Conservation (phyloP, 2,797 vertebrate species). For the Lacerta viridis region DNA sequence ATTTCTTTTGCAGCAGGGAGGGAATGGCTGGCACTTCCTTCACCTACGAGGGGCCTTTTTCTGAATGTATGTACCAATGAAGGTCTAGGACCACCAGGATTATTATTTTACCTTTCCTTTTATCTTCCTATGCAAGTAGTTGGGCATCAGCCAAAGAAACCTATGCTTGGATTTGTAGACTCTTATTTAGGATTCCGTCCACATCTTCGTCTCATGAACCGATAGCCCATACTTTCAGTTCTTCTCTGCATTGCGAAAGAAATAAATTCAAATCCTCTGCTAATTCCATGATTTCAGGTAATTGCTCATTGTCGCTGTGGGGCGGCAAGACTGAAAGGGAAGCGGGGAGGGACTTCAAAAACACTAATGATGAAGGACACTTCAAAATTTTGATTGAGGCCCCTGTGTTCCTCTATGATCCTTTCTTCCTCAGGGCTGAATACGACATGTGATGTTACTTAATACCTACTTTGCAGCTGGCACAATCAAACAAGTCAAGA, state of each 20-base stretch:
- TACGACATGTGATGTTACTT: slow-evolving; percentile 45
- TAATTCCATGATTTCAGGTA: slow-evolving; percentile 6
- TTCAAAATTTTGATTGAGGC: slow-evolving; percentile 1
- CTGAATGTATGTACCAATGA: neutral
- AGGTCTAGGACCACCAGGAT: neutral
- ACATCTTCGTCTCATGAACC: neutral
- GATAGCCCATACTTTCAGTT: neutral
- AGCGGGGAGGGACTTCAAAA: neutral
- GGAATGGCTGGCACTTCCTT: too few species aligned
- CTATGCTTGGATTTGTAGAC: neutral
- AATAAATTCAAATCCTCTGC: neutral
- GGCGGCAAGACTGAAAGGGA: neutral
- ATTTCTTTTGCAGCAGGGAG: too few species aligned
- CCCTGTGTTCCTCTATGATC: slow-evolving; percentile 22
- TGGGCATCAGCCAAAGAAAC: neutral
- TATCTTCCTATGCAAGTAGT: neutral
- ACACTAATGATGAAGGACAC: slow-evolving; percentile 14
- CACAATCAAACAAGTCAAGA: slow-evolving; percentile 47
- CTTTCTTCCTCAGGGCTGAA: slow-evolving; percentile 9
- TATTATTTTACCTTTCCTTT: neutral
- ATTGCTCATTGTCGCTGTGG: neutral
- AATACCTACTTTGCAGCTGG: slow-evolving; percentile 21
- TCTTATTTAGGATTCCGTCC: neutral
- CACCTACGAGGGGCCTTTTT: neutral
- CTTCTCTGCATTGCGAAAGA: neutral